A percentile compares a stretch with the other conserved stretches of the same genome.
These are phyloP conservation scores for Caenorhabditis zanzibari DNA, from an alignment of 2,888 invertebrate species.

Conservation along the genomic window DNA sequence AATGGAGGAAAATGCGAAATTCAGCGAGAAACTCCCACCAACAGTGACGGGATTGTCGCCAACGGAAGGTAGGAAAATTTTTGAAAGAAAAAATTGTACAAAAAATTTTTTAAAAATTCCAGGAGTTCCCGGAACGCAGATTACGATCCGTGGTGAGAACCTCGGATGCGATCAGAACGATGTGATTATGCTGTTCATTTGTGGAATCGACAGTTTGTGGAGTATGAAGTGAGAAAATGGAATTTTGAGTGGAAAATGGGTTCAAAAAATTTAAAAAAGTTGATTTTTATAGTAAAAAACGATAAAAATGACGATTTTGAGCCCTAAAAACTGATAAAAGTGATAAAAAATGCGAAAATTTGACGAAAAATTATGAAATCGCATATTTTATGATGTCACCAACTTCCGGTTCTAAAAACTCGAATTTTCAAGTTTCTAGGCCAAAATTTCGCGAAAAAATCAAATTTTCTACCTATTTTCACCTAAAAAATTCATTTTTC, in stretches of 20 bases:
- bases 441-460: not conserved
- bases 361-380: not conserved
- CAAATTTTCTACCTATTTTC: not conserved
- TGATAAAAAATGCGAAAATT: not conserved
- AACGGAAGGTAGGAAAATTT: slow-evolving; percentile 90
- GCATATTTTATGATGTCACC: too few species aligned
- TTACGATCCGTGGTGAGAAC: slow-evolving; percentile 90
- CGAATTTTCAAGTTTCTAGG: not conserved
- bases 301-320: slow-evolving; percentile 7
- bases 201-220: slow-evolving; percentile 94
- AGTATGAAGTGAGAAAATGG: slow-evolving; percentile 87
- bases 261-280: not conserved
- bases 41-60: slow-evolving; percentile 96
- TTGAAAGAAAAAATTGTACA: not conserved
- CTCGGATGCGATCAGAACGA: slow-evolving; percentile 92
- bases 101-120: not conserved
- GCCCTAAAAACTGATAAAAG: not conserved
- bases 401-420: too few species aligned
- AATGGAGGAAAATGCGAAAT: slow-evolving; percentile 48
- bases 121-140: slow-evolving; percentile 73
- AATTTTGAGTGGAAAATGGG: not conserved
- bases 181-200: slow-evolving; percentile 90
- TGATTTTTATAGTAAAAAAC: slow-evolving; percentile 6
- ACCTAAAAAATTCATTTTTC: slow-evolving; percentile 83
- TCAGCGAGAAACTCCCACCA: slow-evolving; percentile 65